phyloP scores from a whole-genome alignment of 2,888 invertebrate genomes.

The Zhuqinia jingwanae region DNA sequence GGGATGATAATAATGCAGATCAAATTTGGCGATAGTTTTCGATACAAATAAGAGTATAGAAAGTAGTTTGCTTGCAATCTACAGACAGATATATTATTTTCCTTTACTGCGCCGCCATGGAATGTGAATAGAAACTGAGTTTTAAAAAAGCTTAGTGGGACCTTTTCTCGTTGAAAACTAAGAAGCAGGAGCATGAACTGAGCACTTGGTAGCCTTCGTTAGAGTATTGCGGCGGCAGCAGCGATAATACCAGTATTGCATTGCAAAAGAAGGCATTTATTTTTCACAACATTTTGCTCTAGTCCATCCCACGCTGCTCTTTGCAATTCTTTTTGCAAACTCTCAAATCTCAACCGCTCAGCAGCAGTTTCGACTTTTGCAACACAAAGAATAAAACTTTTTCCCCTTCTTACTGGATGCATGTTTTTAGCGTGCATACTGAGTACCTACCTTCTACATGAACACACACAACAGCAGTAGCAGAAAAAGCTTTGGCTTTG shows the following conservation, averaged over 20 bases:
- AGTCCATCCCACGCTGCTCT: neutral
- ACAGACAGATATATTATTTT: neutral
- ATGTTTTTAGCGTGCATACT: neutral
- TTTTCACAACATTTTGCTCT: slow-evolving; percentile 2
- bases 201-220: neutral
- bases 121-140: too few species aligned
- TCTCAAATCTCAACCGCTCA: neutral
- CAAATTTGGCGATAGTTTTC: neutral
- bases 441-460: neutral
- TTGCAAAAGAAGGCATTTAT: neutral
- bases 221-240: neutral
- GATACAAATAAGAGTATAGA: neutral
- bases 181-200: neutral
- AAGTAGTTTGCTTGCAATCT: neutral
- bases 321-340: neutral
- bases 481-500: neutral
- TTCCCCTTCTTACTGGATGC: too few species aligned
- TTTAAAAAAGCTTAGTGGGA: slow-evolving; percentile 30
- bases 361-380: neutral
- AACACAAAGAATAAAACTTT: neutral
- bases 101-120: slow-evolving; percentile 7
- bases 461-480: neutral
- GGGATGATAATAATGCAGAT: neutral
- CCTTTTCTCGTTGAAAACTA: neutral
- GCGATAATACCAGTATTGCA: slow-evolving; percentile 2